Evolutionary conservation across 2,113 vertebrate genomes (phyloP), one percentile per base, ranked within the genome.

Genomic region (Leptobrachium leishanense): DNA sequence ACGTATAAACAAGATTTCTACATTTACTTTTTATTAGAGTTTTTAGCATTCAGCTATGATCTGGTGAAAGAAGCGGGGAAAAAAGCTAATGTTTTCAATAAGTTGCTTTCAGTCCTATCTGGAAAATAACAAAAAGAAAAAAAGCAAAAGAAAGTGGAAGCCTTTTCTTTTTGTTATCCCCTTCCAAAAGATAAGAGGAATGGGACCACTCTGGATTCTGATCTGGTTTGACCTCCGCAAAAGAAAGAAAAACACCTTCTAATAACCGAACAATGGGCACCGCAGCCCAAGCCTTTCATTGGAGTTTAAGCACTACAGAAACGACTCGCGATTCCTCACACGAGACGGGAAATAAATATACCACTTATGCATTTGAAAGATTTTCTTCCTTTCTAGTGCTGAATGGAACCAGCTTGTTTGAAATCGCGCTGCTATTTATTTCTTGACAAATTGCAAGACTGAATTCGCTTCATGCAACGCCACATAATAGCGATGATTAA

Each of bases 401-500:
- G 73, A 81, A 82, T 76, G 84, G 87, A 85, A 85, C 85, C 85
- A 85, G 82, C 83, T 76, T 81, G 87, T 87, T 85, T 76, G 81
- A 84, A 84, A 87, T 85, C 77, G 76, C 78, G 83, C 84, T 81
- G 70, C 82, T 83, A 74, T 85, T 87, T 84, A 79, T 85, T 89
- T 87, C 83, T 72, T 72, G 77, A 85, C 82, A 89, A 87, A 88
- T 73, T 85, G 75, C 84, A 86, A 88, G 84, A 82, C 82, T 84
- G 85, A 88, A 68, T 88, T 78, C 64, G 75, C 67, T 76, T 75
- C 71, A 66, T 81, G 83, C 83, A 84, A 84, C 72, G 81, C 75
- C 81, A 86, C 80, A 87, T 86, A 88, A 89, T 79, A 85, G 77
- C 85, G 81, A 85, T 80, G 83, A 85, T 85, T 87, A 89, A 86